A percentile compares a stretch with the other conserved stretches of the same genome.
Conservation (phyloP, 2,113 vertebrate species). For the Aphyosemion australe region DNA sequence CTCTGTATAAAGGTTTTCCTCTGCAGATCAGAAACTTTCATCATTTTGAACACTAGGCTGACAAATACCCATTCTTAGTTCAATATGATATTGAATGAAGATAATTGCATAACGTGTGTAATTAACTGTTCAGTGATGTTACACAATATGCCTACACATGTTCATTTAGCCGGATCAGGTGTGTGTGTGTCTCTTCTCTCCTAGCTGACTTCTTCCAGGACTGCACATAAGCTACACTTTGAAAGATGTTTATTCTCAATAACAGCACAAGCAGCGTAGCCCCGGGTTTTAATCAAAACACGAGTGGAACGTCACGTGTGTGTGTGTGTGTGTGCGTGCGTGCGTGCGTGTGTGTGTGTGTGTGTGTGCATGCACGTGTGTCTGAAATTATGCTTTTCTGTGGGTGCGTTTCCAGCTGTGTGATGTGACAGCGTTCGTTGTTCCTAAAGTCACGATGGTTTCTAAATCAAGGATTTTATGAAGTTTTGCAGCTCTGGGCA, state of each 20-base stretch:
- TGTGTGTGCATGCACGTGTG: not conserved
- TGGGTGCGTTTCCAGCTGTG: slow-evolving; percentile 13
- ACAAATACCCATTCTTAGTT: not conserved
- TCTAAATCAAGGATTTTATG: slow-evolving; percentile 75
- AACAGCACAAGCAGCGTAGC: slow-evolving; percentile 15
- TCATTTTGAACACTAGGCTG: not conserved
- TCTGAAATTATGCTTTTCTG: not conserved
- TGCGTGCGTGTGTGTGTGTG: not conserved
- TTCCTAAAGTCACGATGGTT: slow-evolving; percentile 59
- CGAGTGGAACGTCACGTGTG: not conserved
- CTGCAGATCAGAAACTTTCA: not conserved
- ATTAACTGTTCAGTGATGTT: slow-evolving; percentile 12
- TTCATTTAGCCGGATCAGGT: slow-evolving; percentile 11
- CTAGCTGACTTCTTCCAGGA: slow-evolving; percentile 11
- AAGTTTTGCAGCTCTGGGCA: slow-evolving; percentile 70
- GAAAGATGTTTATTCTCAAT: slow-evolving; percentile 45
- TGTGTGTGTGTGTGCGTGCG: not conserved
- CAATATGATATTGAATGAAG: not conserved
- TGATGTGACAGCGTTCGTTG: slow-evolving; percentile 38
- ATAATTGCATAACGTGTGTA: not conserved
- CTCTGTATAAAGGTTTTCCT: not conserved
- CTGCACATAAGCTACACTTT: slow-evolving; percentile 20
- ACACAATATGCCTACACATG: not conserved
- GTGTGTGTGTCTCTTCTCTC: not conserved
- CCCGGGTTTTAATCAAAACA: slow-evolving; percentile 48